Percentiles rank a stretch among this genome's conserved stretches.
Evolutionary conservation across 2,113 vertebrate species (phyloP).

Genomic region (Corvus cornix): DNA sequence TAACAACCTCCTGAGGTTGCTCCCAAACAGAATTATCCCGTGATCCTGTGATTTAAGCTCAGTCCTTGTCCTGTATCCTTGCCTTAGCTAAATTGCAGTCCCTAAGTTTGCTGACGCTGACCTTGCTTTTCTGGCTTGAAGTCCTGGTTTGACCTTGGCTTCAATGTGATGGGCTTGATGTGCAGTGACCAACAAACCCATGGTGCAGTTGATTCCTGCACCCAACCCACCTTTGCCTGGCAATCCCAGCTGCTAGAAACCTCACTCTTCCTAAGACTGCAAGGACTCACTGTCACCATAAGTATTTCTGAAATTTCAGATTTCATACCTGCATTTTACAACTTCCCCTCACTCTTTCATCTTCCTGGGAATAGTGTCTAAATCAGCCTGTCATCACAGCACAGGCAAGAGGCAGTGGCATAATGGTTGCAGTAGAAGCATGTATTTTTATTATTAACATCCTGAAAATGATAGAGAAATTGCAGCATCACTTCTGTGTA

Average conservation of each 20-base stretch:
- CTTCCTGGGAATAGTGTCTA: not conserved
- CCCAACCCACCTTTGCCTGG: not conserved
- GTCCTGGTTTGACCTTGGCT: not conserved
- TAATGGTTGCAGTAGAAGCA: not conserved
- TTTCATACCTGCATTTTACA: not conserved
- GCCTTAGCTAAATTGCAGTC: not conserved
- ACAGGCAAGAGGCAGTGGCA: not conserved
- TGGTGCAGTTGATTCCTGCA: not conserved
- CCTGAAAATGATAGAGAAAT: not conserved
- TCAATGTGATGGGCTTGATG: not conserved
- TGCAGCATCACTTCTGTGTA: not conserved
- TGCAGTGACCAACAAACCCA: not conserved
- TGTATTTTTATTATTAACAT: not conserved
- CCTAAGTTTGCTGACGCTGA: not conserved
- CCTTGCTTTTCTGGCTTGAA: not conserved
- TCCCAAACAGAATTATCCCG: not conserved
- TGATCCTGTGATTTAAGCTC: not conserved
- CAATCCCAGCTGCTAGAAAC: not conserved
- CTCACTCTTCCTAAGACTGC: not conserved
- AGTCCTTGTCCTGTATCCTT: not conserved
- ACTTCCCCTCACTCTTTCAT: not conserved
- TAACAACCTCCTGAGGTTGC: not conserved
- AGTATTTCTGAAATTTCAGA: not conserved
- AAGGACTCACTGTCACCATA: not conserved
- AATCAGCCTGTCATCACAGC: not conserved